Conservation (phyloP, 2,113 vertebrate genomes). For the Pseudopodoces humilis region DNA sequence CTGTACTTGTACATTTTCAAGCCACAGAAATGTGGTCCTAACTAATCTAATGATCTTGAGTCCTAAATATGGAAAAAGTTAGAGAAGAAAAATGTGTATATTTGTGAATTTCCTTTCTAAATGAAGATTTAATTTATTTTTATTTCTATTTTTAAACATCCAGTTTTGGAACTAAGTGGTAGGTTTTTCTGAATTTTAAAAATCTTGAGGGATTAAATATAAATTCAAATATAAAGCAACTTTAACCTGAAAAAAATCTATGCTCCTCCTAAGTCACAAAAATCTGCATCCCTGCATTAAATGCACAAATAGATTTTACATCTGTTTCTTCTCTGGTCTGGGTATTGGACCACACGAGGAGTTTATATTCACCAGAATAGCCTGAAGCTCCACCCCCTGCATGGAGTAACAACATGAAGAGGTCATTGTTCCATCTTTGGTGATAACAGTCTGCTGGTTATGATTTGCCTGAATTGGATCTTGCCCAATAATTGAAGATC, state of each 20-base stretch:
- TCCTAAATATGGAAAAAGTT: not conserved
- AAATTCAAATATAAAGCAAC: not conserved
- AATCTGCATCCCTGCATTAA: not conserved
- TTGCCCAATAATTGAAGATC: not conserved
- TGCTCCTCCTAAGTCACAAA: not conserved
- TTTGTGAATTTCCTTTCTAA: not conserved
- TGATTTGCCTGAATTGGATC: not conserved
- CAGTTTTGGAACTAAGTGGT: not conserved
- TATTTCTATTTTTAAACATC: not conserved
- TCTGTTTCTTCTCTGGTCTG: not conserved
- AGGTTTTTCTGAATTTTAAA: not conserved
- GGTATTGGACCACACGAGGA: not conserved
- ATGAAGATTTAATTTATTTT: not conserved
- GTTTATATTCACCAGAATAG: not conserved
- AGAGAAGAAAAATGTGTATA: not conserved
- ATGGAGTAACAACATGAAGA: not conserved
- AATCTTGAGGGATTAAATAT: not conserved
- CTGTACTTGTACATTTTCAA: not conserved
- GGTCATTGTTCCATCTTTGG: not conserved
- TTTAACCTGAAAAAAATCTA: fast-evolving
- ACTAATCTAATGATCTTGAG: not conserved
- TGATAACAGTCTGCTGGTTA: not conserved
- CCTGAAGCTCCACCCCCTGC: not conserved
- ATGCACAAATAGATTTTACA: not conserved
- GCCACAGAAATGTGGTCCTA: not conserved